Conservation (phyloP, 37 sponge, comb jelly and placozoan genomes). For the Ephydatia muelleri region DNA sequence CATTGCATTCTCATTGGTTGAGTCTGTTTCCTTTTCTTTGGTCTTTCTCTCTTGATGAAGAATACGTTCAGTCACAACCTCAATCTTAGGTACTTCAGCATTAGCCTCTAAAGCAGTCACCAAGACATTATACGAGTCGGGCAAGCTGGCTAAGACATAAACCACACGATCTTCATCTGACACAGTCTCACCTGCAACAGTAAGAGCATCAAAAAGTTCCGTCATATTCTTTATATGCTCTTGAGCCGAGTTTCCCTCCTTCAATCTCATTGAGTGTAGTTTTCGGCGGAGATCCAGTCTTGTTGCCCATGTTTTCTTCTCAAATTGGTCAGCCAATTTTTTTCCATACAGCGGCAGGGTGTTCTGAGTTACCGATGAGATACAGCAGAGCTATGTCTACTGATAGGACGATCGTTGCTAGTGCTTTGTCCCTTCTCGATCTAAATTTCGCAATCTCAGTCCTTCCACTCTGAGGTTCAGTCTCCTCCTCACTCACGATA, state of each 20-base stretch:
- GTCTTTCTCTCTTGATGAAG: constrained; percentile 49
- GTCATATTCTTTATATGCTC: constrained; percentile 48
- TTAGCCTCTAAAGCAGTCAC: constrained; percentile 64
- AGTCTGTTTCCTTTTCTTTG: constrained; percentile 3
- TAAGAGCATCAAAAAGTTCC: constrained; percentile 52
- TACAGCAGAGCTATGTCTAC: constrained; percentile 54
- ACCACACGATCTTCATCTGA: constrained; percentile 57
- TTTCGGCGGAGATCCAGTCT: constrained; percentile 33
- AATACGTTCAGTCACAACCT: constrained; percentile 43
- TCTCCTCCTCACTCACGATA: constrained; percentile 32
- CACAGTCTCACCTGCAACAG: constrained; percentile 37
- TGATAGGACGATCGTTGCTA: constrained; percentile 56
- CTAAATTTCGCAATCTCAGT: background rate
- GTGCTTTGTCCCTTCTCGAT: background rate
- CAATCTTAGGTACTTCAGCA: constrained; percentile 59
- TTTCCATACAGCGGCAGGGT: constrained; percentile 39
- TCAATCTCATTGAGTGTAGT: constrained; percentile 49
- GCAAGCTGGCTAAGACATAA: constrained; percentile 54
- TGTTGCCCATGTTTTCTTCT: constrained; percentile 65
- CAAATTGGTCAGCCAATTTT: constrained; percentile 45
- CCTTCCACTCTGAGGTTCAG: constrained; percentile 6
- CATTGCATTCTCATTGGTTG: constrained; percentile 1
- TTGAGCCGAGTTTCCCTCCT: constrained; percentile 46
- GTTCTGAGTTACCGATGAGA: constrained; percentile 49
- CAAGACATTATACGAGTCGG: constrained; percentile 50